Evolutionary conservation across 2,797 vertebrate genomes (phyloP).

Genomic region (Ficedula albicollis): DNA sequence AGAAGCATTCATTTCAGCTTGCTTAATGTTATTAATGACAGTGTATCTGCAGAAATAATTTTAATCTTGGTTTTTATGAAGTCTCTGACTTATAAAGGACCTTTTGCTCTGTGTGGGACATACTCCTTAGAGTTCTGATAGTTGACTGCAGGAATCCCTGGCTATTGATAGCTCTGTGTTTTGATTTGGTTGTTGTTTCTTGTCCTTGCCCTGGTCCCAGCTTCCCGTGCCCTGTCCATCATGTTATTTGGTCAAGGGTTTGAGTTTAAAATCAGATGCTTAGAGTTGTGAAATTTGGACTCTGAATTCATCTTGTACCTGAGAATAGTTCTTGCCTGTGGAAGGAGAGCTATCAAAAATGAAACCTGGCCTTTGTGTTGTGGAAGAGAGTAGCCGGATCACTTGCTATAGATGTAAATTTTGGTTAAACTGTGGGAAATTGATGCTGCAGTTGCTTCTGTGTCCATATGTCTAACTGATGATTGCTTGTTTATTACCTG

Average conservation of each 20-base stretch:
- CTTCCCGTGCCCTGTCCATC: background rate
- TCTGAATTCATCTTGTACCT: background rate
- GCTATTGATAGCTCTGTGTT: background rate
- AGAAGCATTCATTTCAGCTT: background rate
- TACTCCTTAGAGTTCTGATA: background rate
- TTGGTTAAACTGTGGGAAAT: background rate
- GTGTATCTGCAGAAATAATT: background rate
- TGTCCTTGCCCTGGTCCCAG: background rate
- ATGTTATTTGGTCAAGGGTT: background rate
- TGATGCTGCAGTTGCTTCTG: background rate
- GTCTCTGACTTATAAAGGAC: background rate
- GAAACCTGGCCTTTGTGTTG: background rate
- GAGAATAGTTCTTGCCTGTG: background rate
- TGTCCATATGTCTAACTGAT: background rate
- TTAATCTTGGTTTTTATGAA: background rate
- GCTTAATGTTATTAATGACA: background rate
- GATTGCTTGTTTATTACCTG: background rate
- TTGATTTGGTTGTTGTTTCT: background rate
- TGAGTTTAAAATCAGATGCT: background rate
- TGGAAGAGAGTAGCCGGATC: background rate
- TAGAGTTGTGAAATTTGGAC: background rate
- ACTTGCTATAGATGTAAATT: background rate
- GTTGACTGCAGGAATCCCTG: background rate
- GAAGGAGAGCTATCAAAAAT: background rate
- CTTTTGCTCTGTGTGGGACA: background rate